Evolutionary conservation across 37 sponge, comb jelly and placozoan species (phyloP), one percentile per base, ranked within the genome.

Genomic region (Hormiphora californensis): DNA sequence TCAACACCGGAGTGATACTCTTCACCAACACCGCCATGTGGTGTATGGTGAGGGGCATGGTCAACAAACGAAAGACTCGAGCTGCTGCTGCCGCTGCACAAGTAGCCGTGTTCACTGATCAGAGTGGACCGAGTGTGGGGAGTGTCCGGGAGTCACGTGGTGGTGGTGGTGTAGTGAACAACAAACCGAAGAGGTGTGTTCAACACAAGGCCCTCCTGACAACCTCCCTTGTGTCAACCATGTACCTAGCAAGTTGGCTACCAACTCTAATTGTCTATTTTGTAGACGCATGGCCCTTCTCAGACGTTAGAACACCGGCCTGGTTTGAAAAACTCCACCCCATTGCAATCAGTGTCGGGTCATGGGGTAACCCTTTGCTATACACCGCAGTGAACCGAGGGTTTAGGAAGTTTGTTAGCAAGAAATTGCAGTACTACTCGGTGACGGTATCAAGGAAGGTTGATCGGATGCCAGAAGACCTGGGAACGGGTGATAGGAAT

Each of bases 11-110:
- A 8, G 46, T 73, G 27, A 73, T 36, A 19, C 17, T 73, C 23
- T 73, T 73, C 81, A 73, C 81, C 4, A 73, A 73, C 25, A 4
- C 43, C 0, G 9, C 81, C 41, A 73, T 73, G 81, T 73, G 81
- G 81, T 3, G 21, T 0, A 39, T 73, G 25, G 81, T 73, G 25
- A 73, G 35, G 44, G 9, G n/a, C 5, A 30, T 21, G 5, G 30
- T 30, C 9, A 57, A 25, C 21, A 4, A 4, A 43, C 21, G 44
- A 3, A 8, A 9, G 1, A 40, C 1, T 9, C 41, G 44, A 0
- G 25, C 1, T n/a, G 12, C 34, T 1, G 37, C 11, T 28, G 22
- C 62, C n/a, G 3, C 37, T 36, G 22, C 40, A 9, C 81, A 73
- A 41, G 15, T 11, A n/a, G 25, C 7, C 81, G 38, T 1, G 39